Evolutionary conservation across 2,113 vertebrate species (phyloP).

Genomic region (Xiphophorus maculatus): DNA sequence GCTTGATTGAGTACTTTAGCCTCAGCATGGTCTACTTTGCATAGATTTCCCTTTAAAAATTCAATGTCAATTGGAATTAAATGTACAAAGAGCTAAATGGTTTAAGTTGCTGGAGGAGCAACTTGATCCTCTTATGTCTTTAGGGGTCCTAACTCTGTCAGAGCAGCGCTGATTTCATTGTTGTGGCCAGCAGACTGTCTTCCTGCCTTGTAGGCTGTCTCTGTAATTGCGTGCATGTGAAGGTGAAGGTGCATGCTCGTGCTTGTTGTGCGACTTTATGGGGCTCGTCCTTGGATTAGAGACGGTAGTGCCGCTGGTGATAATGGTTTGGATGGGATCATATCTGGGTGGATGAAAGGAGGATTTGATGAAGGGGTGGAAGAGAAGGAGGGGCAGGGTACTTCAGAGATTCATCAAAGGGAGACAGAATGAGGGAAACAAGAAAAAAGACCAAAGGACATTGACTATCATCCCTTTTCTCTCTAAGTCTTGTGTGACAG

Average conservation of each 20-base stretch:
- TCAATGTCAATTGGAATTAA: slow-evolving; percentile 69
- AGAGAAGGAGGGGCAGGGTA: slow-evolving; percentile 45
- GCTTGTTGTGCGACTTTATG: slow-evolving; percentile 11
- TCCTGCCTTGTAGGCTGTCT: slow-evolving; percentile 45
- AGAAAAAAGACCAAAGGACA: slow-evolving; percentile 50
- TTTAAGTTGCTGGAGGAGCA: slow-evolving; percentile 79
- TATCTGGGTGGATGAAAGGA: slow-evolving; percentile 54
- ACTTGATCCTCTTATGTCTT: slow-evolving; percentile 76
- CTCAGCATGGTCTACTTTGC: slow-evolving; percentile 43
- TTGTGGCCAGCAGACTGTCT: slow-evolving; percentile 62
- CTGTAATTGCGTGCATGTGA: slow-evolving; percentile 30
- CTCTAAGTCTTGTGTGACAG: slow-evolving; percentile 60
- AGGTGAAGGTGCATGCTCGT: slow-evolving; percentile 12
- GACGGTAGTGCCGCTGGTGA: slow-evolving; percentile 24
- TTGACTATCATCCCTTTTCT: slow-evolving; percentile 34
- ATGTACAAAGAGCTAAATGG: slow-evolving; percentile 81
- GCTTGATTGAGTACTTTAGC: slow-evolving; percentile 48
- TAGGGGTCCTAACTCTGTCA: slow-evolving; percentile 68
- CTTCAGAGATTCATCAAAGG: slow-evolving; percentile 56
- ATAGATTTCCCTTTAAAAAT: slow-evolving; percentile 58
- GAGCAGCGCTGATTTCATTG: slow-evolving; percentile 69
- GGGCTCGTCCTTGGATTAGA: slow-evolving; percentile 52
- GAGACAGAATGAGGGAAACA: slow-evolving; percentile 64
- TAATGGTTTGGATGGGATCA: slow-evolving; percentile 48
- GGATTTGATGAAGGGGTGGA: slow-evolving; percentile 27